A percentile compares a stretch with the other conserved stretches of the same genome.
Conservation (phyloP, 2,888 invertebrate genomes). For the Cylindroiulus punctatus region DNA sequence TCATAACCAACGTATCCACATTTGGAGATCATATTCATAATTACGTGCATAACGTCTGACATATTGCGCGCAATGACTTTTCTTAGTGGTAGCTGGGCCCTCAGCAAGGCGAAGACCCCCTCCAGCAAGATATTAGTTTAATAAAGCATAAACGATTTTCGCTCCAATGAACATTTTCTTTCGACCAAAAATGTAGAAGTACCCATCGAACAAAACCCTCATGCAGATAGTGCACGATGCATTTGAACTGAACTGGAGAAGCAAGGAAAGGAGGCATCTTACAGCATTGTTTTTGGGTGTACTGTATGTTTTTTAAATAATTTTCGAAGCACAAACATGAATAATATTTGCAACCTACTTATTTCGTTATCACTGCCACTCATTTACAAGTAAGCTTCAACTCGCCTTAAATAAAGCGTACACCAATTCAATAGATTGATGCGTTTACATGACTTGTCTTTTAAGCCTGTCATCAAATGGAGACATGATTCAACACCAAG, state of each 20-base stretch:
- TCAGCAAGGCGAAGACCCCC: neutral
- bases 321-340: neutral
- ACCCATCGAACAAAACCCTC: neutral
- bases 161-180: neutral
- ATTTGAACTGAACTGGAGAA: neutral
- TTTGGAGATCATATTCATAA: neutral
- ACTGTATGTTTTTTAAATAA: neutral
- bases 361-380: too few species aligned
- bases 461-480: too few species aligned
- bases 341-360: too few species aligned
- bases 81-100: neutral
- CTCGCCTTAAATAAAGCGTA: too few species aligned
- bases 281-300: neutral
- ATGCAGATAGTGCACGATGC: neutral
- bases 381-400: too few species aligned
- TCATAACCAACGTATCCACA: neutral
- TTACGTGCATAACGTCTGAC: neutral
- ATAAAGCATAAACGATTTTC: conserved; percentile 40
- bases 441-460: too few species aligned
- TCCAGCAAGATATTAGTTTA: conserved; percentile 14
- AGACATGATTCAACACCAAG: too few species aligned
- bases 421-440: too few species aligned
- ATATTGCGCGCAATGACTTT: neutral
- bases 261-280: neutral
- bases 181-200: neutral